Percentiles rank a stretch among this genome's conserved stretches.
Conservation (phyloP, 2,888 invertebrate species). For the Yponomeuta malinellus region DNA sequence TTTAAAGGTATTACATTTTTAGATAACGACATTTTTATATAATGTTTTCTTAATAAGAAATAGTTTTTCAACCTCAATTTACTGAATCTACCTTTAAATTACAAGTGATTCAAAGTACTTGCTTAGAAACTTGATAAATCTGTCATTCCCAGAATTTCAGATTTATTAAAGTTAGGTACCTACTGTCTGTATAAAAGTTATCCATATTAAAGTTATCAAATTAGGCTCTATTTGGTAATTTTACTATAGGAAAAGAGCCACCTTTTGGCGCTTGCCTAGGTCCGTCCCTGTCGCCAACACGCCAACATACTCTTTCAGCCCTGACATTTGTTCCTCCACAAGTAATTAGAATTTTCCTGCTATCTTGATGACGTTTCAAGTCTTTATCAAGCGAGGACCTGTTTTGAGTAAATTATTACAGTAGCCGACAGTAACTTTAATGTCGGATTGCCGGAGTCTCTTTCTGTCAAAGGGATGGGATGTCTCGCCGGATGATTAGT, state of each 20-base stretch:
- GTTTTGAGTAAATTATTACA: conserved; percentile 3
- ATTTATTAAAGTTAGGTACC: not conserved
- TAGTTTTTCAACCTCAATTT: too few relatives aligned
- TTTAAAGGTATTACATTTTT: too few relatives aligned
- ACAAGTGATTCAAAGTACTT: too few relatives aligned
- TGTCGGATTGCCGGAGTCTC: not conserved
- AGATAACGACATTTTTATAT: too few relatives aligned
- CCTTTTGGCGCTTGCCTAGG: not conserved
- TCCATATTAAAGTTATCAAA: not conserved
- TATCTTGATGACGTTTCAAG: conserved; percentile 5
- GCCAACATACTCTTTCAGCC: not conserved
- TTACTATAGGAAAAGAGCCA: not conserved
- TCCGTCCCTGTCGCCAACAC: not conserved
- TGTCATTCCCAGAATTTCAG: too few relatives aligned
- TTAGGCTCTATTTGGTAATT: too few relatives aligned
- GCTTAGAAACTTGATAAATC: too few relatives aligned
- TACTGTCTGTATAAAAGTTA: not conserved
- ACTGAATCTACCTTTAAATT: too few relatives aligned
- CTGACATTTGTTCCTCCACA: conserved; percentile 1
- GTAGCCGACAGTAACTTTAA: conserved; percentile 1
- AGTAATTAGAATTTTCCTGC: not conserved
- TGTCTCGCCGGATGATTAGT: too few relatives aligned
- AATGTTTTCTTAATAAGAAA: too few relatives aligned
- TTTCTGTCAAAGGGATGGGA: not conserved
- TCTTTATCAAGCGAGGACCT: conserved; percentile 1